Base-by-base conservation (phyloP, 2,113 vertebrate genomes). In the Chauna torquata region DNA sequence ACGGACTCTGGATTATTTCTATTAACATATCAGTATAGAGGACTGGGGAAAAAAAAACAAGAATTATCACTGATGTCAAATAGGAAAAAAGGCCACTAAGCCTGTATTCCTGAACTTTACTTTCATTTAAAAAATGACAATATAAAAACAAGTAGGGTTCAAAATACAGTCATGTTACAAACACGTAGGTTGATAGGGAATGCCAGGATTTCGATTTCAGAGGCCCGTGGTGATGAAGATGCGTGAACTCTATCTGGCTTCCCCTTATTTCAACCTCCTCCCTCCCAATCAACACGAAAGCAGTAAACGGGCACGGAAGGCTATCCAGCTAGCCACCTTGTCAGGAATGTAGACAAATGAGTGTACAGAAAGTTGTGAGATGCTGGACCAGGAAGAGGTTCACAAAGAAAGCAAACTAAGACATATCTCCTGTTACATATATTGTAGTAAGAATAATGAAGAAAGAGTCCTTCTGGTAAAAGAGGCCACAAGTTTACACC, bases 361-460 rank as follows among this genome's bases (percentile, higher is more conserved):
- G 11, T 0, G 0, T 65, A 44, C 61, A 77, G 11, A 13, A 81
- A 58, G 20, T 22, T 70, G 4, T n/a, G 34, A 71, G 82, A n/a
- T 27, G 42, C 40, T 69, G 32, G 28, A 64, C 27, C 34, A 90
- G 42, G 16, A 92, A 36, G 16, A 58, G 18, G 22, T 10, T 82
- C 13, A 16, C 7, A 12, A 81, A 38, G 22, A 28, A 70, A 78
- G n/a, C 44, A 49, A 34, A 9, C 25, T 9, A 34, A 77, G 59
- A 55, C 38, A 23, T 3, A 75, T 6, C 59, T 66, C 17, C 79
- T 77, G 72, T 47, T 71, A 15, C 3, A 2, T 45, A 81, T 57
- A 17, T 1, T 3, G 4, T 5, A 78, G 6, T 7, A 11, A 62
- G 18, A 94, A 54, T 0, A 4, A 47, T 12, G n/a, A 61, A 86